These are phyloP conservation scores for Crenuchus spilurus DNA, from an alignment of 2,797 vertebrate genomes.

Conservation along the genomic window DNA sequence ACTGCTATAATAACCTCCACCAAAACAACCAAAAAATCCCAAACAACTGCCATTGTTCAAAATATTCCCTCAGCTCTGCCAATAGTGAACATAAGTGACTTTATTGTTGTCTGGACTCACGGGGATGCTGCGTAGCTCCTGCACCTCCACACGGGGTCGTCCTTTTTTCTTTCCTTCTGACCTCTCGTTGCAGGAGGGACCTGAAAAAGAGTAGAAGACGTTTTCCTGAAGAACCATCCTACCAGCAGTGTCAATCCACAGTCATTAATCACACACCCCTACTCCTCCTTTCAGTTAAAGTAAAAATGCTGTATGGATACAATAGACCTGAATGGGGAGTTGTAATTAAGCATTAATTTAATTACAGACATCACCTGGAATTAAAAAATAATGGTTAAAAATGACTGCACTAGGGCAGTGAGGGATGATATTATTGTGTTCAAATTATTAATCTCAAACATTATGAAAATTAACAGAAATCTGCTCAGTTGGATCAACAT, in stretches of 20 bases:
- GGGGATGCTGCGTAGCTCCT: constrained; percentile 91
- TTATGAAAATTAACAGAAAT: too few relatives aligned
- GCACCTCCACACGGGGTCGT: constrained; percentile 87
- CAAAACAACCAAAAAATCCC: constrained; percentile 13
- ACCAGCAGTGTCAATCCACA: too few relatives aligned
- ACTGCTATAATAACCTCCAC: constrained; percentile 6
- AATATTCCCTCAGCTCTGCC: constrained; percentile 49
- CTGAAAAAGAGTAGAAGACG: constrained; percentile 62
- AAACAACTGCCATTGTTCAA: constrained; percentile 12
- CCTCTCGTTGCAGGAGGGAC: constrained; percentile 82
- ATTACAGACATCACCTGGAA: too few relatives aligned
- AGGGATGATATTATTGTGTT: too few relatives aligned
- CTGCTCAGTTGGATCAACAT: too few relatives aligned
- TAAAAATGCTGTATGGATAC: neutral
- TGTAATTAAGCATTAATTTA: too few relatives aligned
- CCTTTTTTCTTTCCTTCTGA: constrained; percentile 91
- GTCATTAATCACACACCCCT: too few relatives aligned
- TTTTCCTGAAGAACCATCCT: neutral
- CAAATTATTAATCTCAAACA: too few relatives aligned
- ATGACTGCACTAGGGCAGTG: too few relatives aligned
- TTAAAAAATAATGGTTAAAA: too few relatives aligned
- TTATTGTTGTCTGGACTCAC: constrained; percentile 76
- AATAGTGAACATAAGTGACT: neutral
- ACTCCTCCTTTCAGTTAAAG: neutral
- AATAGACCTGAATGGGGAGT: too few relatives aligned